A percentile compares a stretch with the other conserved stretches of the same genome.
phyloP scores from a whole-genome alignment of 2,113 vertebrate genomes.

The Lepus timidus region DNA sequence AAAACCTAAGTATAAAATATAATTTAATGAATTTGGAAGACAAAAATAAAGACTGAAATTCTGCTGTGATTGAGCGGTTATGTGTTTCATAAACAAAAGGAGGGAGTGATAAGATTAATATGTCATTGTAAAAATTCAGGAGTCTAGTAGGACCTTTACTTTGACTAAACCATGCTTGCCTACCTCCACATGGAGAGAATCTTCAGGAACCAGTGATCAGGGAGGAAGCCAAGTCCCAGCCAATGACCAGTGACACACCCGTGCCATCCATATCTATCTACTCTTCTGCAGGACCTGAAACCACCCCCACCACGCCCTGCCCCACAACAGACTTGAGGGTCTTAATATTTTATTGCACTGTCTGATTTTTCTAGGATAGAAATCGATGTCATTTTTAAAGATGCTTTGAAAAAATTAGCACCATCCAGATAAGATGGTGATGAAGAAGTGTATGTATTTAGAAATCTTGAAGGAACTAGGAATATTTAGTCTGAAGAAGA shows the following conservation, averaged over 20 bases:
- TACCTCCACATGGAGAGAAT: neutral
- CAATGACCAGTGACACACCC: neutral
- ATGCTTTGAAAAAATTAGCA: neutral
- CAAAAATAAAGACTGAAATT: neutral
- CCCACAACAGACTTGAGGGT: neutral
- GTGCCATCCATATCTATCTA: neutral
- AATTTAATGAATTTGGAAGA: constrained; percentile 4
- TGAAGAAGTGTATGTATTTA: neutral
- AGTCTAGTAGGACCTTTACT: neutral
- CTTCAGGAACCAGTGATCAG: neutral
- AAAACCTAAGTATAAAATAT: neutral
- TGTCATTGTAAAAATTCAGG: neutral
- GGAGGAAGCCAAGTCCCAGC: neutral
- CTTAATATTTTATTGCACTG: constrained; percentile 10
- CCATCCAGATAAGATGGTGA: neutral
- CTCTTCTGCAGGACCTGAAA: neutral
- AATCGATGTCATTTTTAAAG: constrained; percentile 24
- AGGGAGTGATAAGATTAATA: neutral
- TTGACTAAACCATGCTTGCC: neutral
- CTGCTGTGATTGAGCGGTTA: neutral
- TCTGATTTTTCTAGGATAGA: constrained; percentile 38
- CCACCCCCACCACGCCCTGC: neutral
- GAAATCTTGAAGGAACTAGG: neutral
- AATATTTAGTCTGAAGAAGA: neutral
- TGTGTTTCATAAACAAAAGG: neutral